phyloP scores from a whole-genome alignment of 2,113 vertebrate species.

The Triplophysa rosa region DNA sequence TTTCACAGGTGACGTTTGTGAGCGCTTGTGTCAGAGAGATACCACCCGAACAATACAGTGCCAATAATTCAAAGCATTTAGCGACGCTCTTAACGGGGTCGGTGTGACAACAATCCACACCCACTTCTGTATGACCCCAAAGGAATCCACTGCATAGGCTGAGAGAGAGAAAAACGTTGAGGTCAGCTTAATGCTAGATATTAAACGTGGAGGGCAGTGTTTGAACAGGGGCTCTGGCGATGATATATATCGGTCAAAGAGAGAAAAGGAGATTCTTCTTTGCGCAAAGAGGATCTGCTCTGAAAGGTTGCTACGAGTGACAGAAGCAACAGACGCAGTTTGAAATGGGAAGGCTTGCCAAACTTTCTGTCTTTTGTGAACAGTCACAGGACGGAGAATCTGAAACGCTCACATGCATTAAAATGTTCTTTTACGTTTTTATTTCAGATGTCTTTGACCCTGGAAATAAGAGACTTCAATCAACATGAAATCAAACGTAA shows the following conservation, averaged over 20 bases:
- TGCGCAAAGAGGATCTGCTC: conserved; percentile 55
- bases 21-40: conserved; percentile 56
- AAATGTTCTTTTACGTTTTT: not conserved
- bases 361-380: conserved; percentile 46
- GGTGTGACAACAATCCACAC: conserved; percentile 32
- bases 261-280: conserved; percentile 31
- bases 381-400: conserved; percentile 17
- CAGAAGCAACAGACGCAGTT: conserved; percentile 61
- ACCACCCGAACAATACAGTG: conserved; percentile 51
- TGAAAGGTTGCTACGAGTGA: conserved; percentile 68
- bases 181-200: conserved; percentile 32
- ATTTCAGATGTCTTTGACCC: not conserved
- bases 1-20: conserved; percentile 13
- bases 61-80: conserved; percentile 26
- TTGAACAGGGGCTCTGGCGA: conserved; percentile 34
- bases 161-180: conserved; percentile 2
- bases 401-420: conserved; percentile 13
- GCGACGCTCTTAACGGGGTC: conserved; percentile 41
- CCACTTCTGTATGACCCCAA: conserved; percentile 8
- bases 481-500: not conserved
- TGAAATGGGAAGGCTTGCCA: conserved; percentile 54
- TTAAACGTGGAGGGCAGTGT: conserved; percentile 27
- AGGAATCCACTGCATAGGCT: conserved; percentile 21
- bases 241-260: conserved; percentile 46
- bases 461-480: not conserved